Conservation (phyloP, 92 coral and sea anemone species). For the Zoanthus gigantus region DNA sequence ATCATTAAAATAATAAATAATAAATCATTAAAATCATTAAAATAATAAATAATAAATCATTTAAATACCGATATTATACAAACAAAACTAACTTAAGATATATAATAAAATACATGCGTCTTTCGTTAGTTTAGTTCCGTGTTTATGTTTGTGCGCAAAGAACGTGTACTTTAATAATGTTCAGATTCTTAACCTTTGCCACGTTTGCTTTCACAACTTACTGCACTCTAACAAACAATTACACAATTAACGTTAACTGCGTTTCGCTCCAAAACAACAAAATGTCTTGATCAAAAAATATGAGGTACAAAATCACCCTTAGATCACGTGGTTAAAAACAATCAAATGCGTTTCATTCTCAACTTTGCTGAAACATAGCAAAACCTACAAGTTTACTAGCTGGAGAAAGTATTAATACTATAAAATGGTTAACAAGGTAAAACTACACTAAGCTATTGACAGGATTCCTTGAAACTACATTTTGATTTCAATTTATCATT, state of each 20-base stretch:
- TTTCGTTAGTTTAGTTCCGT: conserved; percentile 4
- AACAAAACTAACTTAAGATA: conserved; percentile 14
- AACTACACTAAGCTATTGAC: conserved; percentile 31
- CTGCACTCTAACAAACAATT: conserved; percentile 18
- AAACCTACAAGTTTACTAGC: conserved; percentile 32
- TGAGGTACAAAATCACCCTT: conserved; percentile 35
- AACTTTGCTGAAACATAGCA: conserved; percentile 36
- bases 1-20: background rate
- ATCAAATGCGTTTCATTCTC: conserved; percentile 38
- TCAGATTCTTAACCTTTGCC: conserved; percentile 15
- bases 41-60: conserved; percentile 9
- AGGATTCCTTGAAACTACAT: conserved; percentile 27
- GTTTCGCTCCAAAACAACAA: conserved; percentile 12
- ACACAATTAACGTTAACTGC: conserved; percentile 20
- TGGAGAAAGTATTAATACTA: conserved; percentile 23
- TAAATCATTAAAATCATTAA: conserved; percentile 9
- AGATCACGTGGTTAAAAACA: conserved; percentile 11
- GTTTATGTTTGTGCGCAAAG: conserved; percentile 23
- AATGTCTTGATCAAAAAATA: conserved; percentile 28
- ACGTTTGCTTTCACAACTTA: conserved; percentile 24
- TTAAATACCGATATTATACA: background rate
- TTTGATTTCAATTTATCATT: conserved; percentile 26
- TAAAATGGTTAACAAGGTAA: conserved; percentile 22
- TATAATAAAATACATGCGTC: conserved; percentile 15
- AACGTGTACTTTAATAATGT: conserved; percentile 9